A percentile compares a stretch with the other conserved stretches of the same genome.
These are phyloP conservation scores for Chelonus insularis DNA, from an alignment of 1,140 invertebrate genomes.

Conservation along the genomic window DNA sequence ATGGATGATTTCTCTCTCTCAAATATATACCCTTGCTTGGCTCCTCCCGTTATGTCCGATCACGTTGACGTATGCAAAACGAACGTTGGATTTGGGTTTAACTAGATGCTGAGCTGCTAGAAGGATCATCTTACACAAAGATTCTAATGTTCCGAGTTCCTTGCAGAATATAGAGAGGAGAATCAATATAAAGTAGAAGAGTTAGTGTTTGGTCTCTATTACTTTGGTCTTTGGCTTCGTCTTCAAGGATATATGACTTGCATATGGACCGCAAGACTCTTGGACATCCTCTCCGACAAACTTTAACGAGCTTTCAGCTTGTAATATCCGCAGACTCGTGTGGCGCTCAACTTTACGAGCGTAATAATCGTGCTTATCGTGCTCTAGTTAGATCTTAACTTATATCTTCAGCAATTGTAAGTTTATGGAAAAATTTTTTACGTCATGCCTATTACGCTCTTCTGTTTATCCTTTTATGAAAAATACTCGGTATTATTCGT, in stretches of 20 bases:
- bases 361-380: slow-evolving; percentile 25
- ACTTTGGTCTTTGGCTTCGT: background rate
- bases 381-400: background rate
- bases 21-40: slow-evolving; percentile 18
- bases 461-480: too few species aligned
- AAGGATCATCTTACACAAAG: too few species aligned
- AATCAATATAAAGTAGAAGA: too few species aligned
- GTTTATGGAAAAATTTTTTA: background rate
- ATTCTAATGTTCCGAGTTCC: too few species aligned
- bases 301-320: slow-evolving; percentile 33
- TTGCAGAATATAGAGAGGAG: too few species aligned
- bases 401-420: background rate
- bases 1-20: background rate
- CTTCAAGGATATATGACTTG: background rate
- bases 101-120: too few species aligned
- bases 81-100: background rate
- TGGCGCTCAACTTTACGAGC: slow-evolving; percentile 33
- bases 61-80: background rate
- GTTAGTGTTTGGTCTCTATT: too few species aligned
- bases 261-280: slow-evolving; percentile 6
- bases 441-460: too few species aligned
- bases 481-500: too few species aligned
- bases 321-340: slow-evolving; percentile 32
- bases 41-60: slow-evolving; percentile 31
- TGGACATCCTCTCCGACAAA: slow-evolving; percentile 29